Evolutionary conservation across 1,140 invertebrate species (phyloP).

Genomic region (Pararge aegeria): DNA sequence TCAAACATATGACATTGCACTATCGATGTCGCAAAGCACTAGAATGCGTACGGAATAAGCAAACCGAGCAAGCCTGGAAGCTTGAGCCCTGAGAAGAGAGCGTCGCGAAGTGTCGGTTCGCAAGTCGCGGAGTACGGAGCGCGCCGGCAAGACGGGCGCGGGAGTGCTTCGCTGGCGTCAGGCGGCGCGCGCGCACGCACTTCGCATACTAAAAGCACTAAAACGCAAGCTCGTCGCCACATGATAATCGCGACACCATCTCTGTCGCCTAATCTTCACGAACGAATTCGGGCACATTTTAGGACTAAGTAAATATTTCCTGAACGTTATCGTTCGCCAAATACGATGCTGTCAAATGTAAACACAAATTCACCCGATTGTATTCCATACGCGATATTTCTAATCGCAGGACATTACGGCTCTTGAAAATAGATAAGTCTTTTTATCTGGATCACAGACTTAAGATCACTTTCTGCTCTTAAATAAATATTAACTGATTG

Average conservation of each 20-base stretch:
- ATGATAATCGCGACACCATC: slow-evolving; percentile 63
- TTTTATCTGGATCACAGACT: not conserved
- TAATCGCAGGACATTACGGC: slow-evolving; percentile 32
- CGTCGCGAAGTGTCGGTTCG: slow-evolving; percentile 45
- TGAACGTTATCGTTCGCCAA: slow-evolving; percentile 61
- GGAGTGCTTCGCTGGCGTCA: slow-evolving; percentile 59
- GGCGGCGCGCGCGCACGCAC: slow-evolving; percentile 65
- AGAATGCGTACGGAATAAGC: slow-evolving; percentile 57
- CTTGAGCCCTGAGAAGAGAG: slow-evolving; percentile 45
- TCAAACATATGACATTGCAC: slow-evolving; percentile 60
- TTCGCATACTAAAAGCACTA: slow-evolving; percentile 71
- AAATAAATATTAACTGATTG: not conserved
- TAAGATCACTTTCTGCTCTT: not conserved
- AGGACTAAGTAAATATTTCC: slow-evolving; percentile 52
- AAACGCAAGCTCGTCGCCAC: slow-evolving; percentile 47
- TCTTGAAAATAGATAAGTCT: slow-evolving; percentile 5
- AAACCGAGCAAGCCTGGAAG: slow-evolving; percentile 31
- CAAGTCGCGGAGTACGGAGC: slow-evolving; percentile 34
- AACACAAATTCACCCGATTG: slow-evolving; percentile 47
- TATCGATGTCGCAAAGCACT: slow-evolving; percentile 45
- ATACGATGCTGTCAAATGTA: slow-evolving; percentile 47
- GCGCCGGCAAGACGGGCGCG: slow-evolving; percentile 45
- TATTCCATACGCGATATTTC: slow-evolving; percentile 49
- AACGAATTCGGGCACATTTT: slow-evolving; percentile 56
- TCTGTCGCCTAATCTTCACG: slow-evolving; percentile 56